Conservation (phyloP, 2,113 vertebrate genomes). For the Megatriorchis doriae region DNA sequence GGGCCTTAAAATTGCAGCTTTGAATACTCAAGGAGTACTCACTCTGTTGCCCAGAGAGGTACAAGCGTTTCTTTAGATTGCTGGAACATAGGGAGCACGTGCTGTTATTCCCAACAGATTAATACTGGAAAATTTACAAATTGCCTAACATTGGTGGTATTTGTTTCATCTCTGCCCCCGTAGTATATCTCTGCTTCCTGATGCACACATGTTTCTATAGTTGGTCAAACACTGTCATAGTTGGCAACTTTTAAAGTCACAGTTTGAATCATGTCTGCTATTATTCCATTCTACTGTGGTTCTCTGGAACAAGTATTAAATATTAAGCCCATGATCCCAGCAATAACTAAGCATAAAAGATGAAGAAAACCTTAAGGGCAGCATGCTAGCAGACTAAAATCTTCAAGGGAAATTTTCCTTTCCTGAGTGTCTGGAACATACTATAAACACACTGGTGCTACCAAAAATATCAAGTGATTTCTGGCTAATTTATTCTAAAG, state of each 20-base stretch:
- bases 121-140: background rate
- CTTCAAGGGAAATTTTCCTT: constrained; percentile 28
- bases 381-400: background rate
- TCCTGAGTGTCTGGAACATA: constrained; percentile 16
- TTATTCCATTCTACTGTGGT: background rate
- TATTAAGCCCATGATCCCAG: constrained; percentile 30
- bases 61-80: background rate
- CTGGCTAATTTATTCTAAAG: constrained; percentile 43
- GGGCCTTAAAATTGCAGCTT: background rate
- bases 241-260: constrained; percentile 33
- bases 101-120: background rate
- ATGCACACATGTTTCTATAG: constrained; percentile 8
- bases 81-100: background rate
- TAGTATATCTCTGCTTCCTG: background rate
- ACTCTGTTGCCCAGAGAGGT: background rate
- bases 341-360: constrained; percentile 34
- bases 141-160: background rate
- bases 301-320: constrained; percentile 48
- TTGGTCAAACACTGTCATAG: constrained; percentile 19
- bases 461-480: constrained; percentile 48
- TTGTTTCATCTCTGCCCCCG: background rate
- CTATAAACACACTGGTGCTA: constrained; percentile 34
- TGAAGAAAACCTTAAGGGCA: constrained; percentile 41
- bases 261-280: constrained; percentile 54
- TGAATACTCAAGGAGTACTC: background rate